phyloP scores from a whole-genome alignment of 2,888 invertebrate species.

The Calameuta pallipes region DNA sequence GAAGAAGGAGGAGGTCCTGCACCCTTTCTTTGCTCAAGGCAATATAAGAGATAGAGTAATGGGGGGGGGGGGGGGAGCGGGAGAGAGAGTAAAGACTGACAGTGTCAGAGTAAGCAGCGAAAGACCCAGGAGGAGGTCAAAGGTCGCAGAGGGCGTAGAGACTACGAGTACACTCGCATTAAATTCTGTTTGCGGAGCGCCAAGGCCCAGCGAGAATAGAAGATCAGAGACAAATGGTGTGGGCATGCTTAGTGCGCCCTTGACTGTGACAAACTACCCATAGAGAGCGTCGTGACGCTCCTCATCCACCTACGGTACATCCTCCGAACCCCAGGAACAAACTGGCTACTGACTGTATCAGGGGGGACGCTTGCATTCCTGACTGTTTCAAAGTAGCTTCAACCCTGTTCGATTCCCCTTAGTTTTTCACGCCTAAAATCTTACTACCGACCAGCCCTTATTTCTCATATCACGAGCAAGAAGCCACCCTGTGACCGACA shows the following conservation, averaged over 20 bases:
- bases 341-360: neutral
- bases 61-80: no score
- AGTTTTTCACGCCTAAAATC: neutral
- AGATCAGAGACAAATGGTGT: slow-evolving; percentile 60
- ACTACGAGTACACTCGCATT: slow-evolving; percentile 24
- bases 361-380: slow-evolving; percentile 28
- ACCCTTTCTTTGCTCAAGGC: neutral
- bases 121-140: no score
- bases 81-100: neutral
- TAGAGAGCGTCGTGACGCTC: neutral
- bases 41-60: neutral
- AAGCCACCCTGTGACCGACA: no score
- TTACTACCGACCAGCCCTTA: no score
- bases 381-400: slow-evolving; percentile 15
- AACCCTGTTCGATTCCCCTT: neutral
- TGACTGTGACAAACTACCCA: slow-evolving; percentile 62
- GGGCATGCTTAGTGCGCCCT: slow-evolving; percentile 59
- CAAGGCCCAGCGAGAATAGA: slow-evolving; percentile 47
- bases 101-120: no score
- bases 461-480: no score
- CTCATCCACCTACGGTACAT: neutral
- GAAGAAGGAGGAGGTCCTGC: no score
- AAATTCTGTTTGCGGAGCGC: slow-evolving; percentile 44
- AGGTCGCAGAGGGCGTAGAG: neutral
- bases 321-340: no score